phyloP scores from a whole-genome alignment of 2,888 invertebrate genomes.

The Platycheirus albimanus region DNA sequence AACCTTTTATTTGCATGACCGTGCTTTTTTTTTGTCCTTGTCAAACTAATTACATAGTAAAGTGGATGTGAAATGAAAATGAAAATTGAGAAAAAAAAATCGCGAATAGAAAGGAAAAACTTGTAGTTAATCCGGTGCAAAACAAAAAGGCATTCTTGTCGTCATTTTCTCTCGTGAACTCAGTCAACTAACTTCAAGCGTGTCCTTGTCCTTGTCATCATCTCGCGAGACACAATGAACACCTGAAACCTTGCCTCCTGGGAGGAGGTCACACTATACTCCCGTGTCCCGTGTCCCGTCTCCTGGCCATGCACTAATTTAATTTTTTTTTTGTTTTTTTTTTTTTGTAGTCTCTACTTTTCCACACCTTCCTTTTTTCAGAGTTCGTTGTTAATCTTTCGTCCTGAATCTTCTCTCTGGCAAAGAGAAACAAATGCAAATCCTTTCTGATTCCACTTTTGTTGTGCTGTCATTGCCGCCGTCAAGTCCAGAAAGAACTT shows the following conservation, averaged over 20 bases:
- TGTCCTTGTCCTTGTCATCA: slow-evolving; percentile 66
- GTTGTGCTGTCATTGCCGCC: slow-evolving; percentile 34
- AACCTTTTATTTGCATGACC: slow-evolving; percentile 44
- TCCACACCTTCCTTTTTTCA: slow-evolving; percentile 44
- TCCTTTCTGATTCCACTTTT: slow-evolving; percentile 59
- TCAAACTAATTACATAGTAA: slow-evolving; percentile 70
- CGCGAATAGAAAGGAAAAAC: slow-evolving; percentile 47
- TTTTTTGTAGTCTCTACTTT: slow-evolving; percentile 7
- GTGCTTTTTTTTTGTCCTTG: slow-evolving; percentile 40
- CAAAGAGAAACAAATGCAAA: slow-evolving; percentile 57
- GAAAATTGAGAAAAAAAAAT: slow-evolving; percentile 7
- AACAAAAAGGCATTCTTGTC: slow-evolving; percentile 66
- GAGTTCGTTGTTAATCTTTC: slow-evolving; percentile 58
- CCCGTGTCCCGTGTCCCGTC: too few relatives aligned
- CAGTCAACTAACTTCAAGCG: slow-evolving; percentile 62
- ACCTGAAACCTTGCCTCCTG: slow-evolving; percentile 11
- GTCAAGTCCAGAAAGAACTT: slow-evolving; percentile 43
- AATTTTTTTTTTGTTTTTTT: slow-evolving; percentile 4
- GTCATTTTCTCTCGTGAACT: slow-evolving; percentile 39
- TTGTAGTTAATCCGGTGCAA: slow-evolving; percentile 54
- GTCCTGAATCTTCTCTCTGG: slow-evolving; percentile 29
- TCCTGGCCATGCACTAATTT: slow-evolving; percentile 30
- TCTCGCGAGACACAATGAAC: slow-evolving; percentile 58
- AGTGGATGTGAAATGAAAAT: slow-evolving; percentile 62
- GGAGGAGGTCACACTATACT: slow-evolving; percentile 8